Percentiles rank a stretch among this genome's conserved stretches.
Conservation (phyloP, 1,140 invertebrate species). For the Drosophila leontia region DNA sequence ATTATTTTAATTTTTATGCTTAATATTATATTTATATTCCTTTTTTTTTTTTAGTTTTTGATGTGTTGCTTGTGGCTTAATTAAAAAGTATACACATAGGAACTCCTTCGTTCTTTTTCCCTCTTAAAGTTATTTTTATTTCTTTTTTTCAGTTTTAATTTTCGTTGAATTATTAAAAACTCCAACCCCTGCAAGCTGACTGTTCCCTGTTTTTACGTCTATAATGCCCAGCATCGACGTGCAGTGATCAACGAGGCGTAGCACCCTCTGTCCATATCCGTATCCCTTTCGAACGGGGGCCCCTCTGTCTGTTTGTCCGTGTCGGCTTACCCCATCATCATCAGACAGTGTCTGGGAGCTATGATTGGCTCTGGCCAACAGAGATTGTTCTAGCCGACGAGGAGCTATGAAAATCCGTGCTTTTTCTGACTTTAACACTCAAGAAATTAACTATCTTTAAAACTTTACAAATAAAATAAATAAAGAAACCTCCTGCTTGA, state of each 20-base stretch:
- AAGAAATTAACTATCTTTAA: neutral
- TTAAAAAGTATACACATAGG: neutral
- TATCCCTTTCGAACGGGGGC: neutral
- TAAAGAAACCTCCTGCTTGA: too few species aligned
- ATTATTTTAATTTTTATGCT: too few species aligned
- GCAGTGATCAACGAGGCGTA: conserved; percentile 7
- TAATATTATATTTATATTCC: too few species aligned
- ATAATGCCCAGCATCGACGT: conserved; percentile 10
- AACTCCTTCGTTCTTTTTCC: neutral
- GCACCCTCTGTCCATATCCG: neutral
- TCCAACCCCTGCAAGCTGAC: neutral
- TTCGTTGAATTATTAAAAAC: conserved; percentile 22
- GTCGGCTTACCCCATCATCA: conserved; percentile 2
- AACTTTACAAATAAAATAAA: neutral
- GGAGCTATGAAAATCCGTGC: neutral
- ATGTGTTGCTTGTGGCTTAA: neutral
- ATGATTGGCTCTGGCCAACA: conserved; percentile 1
- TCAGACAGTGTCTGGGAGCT: neutral
- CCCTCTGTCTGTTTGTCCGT: neutral
- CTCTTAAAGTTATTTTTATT: neutral
- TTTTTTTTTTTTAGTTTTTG: neutral
- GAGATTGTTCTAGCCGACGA: neutral
- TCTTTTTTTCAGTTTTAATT: conserved; percentile 36
- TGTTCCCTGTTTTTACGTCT: neutral
- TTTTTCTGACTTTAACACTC: neutral